Evolutionary conservation across 2,888 invertebrate genomes (phyloP).

Genomic region (Caradrina clavipalpis): DNA sequence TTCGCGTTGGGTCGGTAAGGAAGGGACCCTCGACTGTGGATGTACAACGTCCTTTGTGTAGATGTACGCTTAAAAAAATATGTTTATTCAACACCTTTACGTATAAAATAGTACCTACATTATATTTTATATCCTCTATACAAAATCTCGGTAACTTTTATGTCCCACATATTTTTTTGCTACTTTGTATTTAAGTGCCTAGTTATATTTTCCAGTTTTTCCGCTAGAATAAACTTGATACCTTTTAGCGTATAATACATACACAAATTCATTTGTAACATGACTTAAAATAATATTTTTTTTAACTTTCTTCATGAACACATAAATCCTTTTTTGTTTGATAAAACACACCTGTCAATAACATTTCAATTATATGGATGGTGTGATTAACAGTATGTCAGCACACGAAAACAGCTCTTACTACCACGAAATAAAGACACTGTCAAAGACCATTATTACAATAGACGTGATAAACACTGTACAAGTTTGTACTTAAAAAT

Average conservation of each 20-base stretch:
- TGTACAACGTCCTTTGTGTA: constrained; percentile 15
- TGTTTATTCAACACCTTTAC: constrained; percentile 29
- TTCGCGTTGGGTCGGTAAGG: constrained; percentile 9
- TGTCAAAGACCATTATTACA: too few species aligned
- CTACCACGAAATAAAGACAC: too few species aligned
- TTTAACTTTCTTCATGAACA: too few species aligned
- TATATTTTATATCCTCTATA: constrained; percentile 14
- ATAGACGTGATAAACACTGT: too few species aligned
- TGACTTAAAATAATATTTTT: too few species aligned
- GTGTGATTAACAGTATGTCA: too few species aligned
- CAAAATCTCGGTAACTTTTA: constrained; percentile 18
- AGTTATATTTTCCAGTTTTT: background rate
- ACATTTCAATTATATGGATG: too few species aligned
- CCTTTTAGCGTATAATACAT: too few species aligned
- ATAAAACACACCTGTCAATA: too few species aligned
- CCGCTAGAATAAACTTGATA: background rate
- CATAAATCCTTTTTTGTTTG: too few species aligned
- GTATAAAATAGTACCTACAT: constrained; percentile 3
- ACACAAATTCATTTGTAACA: too few species aligned
- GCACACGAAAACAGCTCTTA: too few species aligned
- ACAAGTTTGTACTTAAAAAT: background rate
- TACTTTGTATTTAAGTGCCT: background rate
- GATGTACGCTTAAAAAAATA: constrained; percentile 19
- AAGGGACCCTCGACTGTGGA: constrained; percentile 8
- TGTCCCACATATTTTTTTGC: background rate